A percentile compares a stretch with the other conserved stretches of the same genome.
phyloP scores from a whole-genome alignment of 30 jellyfish, hydroid and myxozoan genomes.

The Pseudorhiza aurosa region DNA sequence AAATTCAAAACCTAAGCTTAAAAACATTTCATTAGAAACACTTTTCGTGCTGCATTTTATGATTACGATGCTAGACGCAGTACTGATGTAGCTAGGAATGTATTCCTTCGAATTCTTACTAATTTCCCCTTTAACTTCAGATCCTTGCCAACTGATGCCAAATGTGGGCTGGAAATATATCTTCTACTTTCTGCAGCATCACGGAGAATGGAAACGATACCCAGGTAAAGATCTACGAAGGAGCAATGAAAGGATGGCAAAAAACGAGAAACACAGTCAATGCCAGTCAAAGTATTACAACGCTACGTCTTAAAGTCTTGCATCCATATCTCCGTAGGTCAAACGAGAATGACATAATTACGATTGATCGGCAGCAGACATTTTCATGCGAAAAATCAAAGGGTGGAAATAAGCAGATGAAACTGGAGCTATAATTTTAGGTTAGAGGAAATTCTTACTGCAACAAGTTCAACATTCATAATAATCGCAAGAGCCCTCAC shows the following conservation, averaged over 20 bases:
- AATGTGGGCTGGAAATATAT: slow-evolving; percentile 79
- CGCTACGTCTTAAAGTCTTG: no score
- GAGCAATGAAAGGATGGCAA: neutral
- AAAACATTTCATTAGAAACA: slow-evolving; percentile 6
- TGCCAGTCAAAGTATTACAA: no score
- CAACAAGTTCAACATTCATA: no score
- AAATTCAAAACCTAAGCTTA: slow-evolving; percentile 9
- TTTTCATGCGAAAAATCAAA: no score
- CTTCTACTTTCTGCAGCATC: slow-evolving; percentile 86
- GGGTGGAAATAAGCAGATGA: no score
- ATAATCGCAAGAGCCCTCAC: no score
- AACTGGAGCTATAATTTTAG: no score
- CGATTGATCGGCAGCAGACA: no score
- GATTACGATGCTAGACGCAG: neutral
- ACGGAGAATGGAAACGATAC: slow-evolving; percentile 77
- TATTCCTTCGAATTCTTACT: neutral
- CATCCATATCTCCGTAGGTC: no score
- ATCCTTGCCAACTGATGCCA: slow-evolving; percentile 84
- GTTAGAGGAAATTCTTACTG: no score
- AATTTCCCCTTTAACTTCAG: neutral
- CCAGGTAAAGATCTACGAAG: slow-evolving; percentile 76
- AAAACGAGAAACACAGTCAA: no score
- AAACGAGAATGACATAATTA: no score
- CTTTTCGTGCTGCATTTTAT: neutral
- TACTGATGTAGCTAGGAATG: neutral